These are phyloP conservation scores for Dolichopus griseipennis DNA, from an alignment of 2,888 invertebrate species.

Conservation along the genomic window DNA sequence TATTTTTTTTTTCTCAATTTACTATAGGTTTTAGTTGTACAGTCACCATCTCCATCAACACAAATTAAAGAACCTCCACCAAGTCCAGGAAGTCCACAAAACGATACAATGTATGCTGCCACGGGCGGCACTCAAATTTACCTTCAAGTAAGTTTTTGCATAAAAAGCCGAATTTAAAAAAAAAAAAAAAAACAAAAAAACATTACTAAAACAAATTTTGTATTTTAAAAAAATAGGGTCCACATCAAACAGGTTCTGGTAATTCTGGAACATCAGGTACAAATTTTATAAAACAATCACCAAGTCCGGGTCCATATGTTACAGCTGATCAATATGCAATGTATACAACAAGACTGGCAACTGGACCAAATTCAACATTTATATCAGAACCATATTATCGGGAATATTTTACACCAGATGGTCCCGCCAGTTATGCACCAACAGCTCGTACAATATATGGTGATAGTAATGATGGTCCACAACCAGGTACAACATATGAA, in stretches of 20 bases:
- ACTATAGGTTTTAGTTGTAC: slow-evolving; percentile 42
- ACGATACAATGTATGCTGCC: slow-evolving; percentile 43
- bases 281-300: slow-evolving; percentile 40
- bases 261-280: slow-evolving; percentile 28
- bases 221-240: slow-evolving; percentile 27
- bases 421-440: slow-evolving; percentile 42
- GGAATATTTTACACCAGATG: slow-evolving; percentile 63
- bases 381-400: slow-evolving; percentile 64
- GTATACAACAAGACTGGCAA: slow-evolving; percentile 39
- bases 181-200: background rate
- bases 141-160: slow-evolving; percentile 39
- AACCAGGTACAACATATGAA: slow-evolving; percentile 39
- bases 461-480: slow-evolving; percentile 36
- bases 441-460: slow-evolving; percentile 39
- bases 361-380: slow-evolving; percentile 48
- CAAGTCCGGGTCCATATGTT: slow-evolving; percentile 43
- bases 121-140: slow-evolving; percentile 45
- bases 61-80: slow-evolving; percentile 40
- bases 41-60: slow-evolving; percentile 34
- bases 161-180: too few relatives aligned
- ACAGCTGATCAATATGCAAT: slow-evolving; percentile 42
- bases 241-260: slow-evolving; percentile 33
- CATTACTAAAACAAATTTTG: background rate
- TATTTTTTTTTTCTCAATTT: slow-evolving; percentile 16
- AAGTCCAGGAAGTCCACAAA: slow-evolving; percentile 39